Evolutionary conservation across 2,113 vertebrate species (phyloP), one percentile per base, ranked within the genome.

Genomic region (Halichoerus grypus): DNA sequence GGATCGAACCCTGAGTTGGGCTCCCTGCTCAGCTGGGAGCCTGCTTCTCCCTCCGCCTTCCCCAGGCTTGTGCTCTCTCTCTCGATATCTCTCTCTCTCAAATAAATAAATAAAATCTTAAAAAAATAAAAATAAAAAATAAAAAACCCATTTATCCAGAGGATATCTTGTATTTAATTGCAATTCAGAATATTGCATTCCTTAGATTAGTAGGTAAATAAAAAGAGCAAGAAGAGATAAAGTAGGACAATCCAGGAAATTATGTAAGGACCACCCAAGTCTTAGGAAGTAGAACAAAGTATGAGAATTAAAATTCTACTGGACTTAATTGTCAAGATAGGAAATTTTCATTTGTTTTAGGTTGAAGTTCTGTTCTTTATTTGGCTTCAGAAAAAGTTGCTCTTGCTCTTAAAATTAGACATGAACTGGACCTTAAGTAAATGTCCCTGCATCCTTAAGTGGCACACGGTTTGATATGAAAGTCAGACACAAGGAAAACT

Each of bases 361-460:
- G 7, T n/a, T 90, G 39, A 83, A 90, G 22, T 71, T 85, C 49
- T 94, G 28, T 57, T 90, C 46, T 82, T 93, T 71, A 86, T 83
- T 80, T 79, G 53, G 21, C 69, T 51, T 86, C 8, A 92, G 90
- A 90, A 90, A 59, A 87, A 92, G 46, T 90, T 95, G 46, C 4
- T 65, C 12, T 81, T 59, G 18, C 14, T 91, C 55, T 94, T 81
- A 67, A 95, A 59, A 69, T 65, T 21, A 86, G 39, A 86, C 51
- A 49, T 19, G 85, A 79, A 77, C 26, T 42, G 36, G 19, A 22
- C 31, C 59, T 55, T 85, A 31, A 76, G 36, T 83, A 87, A 96
- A 72, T 24, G 18, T 74, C n/a, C 88, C 80, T 94, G 85, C 22
- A 55, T 77, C 21, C 55, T 69, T 69, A 67, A 92, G 79, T 92